A percentile compares a stretch with the other conserved stretches of the same genome.
Evolutionary conservation across 2,888 invertebrate species (phyloP).

Genomic region (Trisateles emortualis): DNA sequence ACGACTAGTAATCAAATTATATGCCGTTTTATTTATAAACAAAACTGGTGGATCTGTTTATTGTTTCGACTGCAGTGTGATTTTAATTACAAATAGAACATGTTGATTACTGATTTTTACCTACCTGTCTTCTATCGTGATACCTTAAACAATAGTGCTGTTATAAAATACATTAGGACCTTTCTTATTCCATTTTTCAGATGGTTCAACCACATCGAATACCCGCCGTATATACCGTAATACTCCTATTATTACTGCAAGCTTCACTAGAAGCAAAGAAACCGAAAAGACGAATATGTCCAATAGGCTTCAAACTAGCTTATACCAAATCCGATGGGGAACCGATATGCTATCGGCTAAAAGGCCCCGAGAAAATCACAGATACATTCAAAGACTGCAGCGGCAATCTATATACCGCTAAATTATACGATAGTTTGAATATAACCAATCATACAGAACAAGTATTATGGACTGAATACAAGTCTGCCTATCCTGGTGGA

Average conservation of each 20-base stretch:
- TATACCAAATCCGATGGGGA: constrained; percentile 49
- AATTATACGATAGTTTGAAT: constrained; percentile 62
- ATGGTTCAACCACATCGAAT: constrained; percentile 57
- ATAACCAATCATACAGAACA: constrained; percentile 54
- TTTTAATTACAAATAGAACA: no score
- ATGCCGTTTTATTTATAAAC: no score
- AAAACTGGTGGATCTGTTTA: no score
- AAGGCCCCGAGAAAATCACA: constrained; percentile 70
- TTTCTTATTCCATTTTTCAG: constrained; percentile 53
- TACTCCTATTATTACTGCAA: constrained; percentile 54
- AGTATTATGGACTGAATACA: constrained; percentile 79
- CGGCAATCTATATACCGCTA: constrained; percentile 70
- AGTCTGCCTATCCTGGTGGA: constrained; percentile 74
- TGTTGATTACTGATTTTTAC: no score
- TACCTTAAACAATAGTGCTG: no score
- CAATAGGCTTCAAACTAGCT: constrained; percentile 70
- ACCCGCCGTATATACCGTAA: constrained; percentile 42
- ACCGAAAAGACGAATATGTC: constrained; percentile 57
- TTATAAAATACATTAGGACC: no score
- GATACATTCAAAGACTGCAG: constrained; percentile 73
- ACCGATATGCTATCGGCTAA: constrained; percentile 71
- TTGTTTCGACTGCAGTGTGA: no score
- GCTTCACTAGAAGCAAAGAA: constrained; percentile 48
- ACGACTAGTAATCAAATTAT: no score
- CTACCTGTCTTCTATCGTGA: no score